Base-by-base conservation (phyloP, 2,113 vertebrate species). In the Nycticryphes semicollaris region DNA sequence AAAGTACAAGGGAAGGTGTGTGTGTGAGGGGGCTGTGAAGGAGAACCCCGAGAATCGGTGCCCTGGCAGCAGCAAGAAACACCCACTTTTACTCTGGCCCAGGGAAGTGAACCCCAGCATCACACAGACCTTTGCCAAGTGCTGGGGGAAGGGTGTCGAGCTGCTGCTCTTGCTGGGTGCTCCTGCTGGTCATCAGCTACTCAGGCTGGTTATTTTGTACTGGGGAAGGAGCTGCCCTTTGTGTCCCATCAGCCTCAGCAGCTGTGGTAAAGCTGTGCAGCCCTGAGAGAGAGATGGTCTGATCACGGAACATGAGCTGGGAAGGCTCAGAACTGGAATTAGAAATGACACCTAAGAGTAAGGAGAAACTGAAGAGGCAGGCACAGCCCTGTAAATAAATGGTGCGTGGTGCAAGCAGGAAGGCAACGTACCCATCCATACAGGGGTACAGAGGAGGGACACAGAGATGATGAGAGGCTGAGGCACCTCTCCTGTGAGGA, bases 321-420 rank as follows among this genome's bases (percentile, higher is more conserved):
- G 53, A 45, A 33, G 47, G 60, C 74, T 13, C 23, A 76, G 28
- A 24, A 27, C 39, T 7, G 30, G 35, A 70, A 53, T 41, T 19
- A 15, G 53, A 33, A 6, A 2, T 1, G 16, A 43, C n/a, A 43
- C 1, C 7, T 30, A 35, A 64, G 39, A 6, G 35, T 9, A 14
- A 28, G 16, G 56, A 50, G 23, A 45, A 51, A 30, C 13, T 9
- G 23, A 59, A 48, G 53, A 2, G 33, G 35, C 18, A 11, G 1
- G 12, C 5, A 14, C 53, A 14, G 2, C 0, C 1, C 35, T 27
- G 43, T 16, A 23, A 28, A 12, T 12, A 56, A 59, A 50, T 12
- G 48, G 47, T 48, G n/a, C 6, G 1, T 10, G 54, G 47, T 48
- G n/a, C 6, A 2, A 8, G 54, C 14, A 0, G 2, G 14, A 3